Base-by-base conservation (phyloP, 2,797 vertebrate species). In the Argya squamiceps region DNA sequence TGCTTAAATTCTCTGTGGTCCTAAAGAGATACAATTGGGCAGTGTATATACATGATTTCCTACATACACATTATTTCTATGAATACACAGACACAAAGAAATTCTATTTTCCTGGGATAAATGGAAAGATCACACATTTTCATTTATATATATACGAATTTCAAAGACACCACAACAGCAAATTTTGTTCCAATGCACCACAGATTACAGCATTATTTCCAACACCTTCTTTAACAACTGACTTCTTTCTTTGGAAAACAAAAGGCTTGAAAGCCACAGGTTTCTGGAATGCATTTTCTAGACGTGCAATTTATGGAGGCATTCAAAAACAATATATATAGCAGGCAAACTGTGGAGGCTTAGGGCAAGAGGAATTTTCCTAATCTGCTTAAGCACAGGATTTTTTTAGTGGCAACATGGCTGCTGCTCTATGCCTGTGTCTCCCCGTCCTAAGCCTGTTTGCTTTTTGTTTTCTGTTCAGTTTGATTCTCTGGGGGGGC, bases 391-490 rank as follows among this genome's bases (percentile, higher is more conserved):
- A 97, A 88, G 68, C 52, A 86, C 34, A 41, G 65, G 84, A 68
- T 74, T 84, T 88, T 94, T 93, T 84, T 71, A 93, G 93, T 30
- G 39, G 49, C 70, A 94, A 91, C 84, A 97, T 96, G 96, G 95
- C 91, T 5, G 63, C 71, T 86, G 77, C 88, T 92, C 6, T 90
- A 15, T 96, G 93, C 49, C 70, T 97, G 36, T 95, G 94, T 62
- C 92, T 97, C 73, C 73, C 93, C 34, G 59, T 59, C n/a, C 63
- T 97, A 94, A 96, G 88, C 90, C 83, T 96, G 84, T 91, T 97
- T 67, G 87, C 47, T 96, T 78, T 96, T 93, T 97, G 94, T 94
- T 96, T 96, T 88, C 88, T 97, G 41, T 36, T 97, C 43, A 97
- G 88, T 93, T 90, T 97, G 88, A 47, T 96, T 94, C 92, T 94